phyloP scores from a whole-genome alignment of 2,888 invertebrate genomes.

The Pollenia angustigena region DNA sequence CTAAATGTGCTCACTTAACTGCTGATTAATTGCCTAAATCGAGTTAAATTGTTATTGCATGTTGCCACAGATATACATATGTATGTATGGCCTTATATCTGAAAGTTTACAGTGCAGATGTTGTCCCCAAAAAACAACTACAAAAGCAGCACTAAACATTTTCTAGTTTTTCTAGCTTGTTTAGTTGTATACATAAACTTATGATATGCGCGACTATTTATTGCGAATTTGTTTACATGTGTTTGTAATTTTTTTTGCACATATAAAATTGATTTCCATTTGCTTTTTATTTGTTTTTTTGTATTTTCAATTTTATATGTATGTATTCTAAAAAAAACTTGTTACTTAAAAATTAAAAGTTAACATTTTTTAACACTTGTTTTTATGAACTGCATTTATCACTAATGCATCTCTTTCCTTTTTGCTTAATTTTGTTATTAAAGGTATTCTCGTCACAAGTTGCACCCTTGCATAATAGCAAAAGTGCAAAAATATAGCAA shows the following conservation, averaged over 20 bases:
- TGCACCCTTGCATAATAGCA: too few relatives aligned
- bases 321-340: constrained; percentile 17
- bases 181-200: constrained; percentile 37
- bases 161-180: constrained; percentile 67
- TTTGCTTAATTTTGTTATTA: background rate
- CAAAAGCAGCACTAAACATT: constrained; percentile 37
- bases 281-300: constrained; percentile 18
- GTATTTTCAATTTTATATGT: constrained; percentile 6
- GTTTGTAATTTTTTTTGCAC: background rate
- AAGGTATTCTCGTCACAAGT: too few relatives aligned
- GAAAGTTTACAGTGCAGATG: constrained; percentile 44
- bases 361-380: constrained; percentile 21
- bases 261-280: constrained; percentile 36
- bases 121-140: constrained; percentile 62
- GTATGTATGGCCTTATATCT: too few relatives aligned
- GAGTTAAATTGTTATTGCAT: too few relatives aligned
- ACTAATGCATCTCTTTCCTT: too few relatives aligned
- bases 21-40: too few relatives aligned
- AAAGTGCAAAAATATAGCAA: too few relatives aligned
- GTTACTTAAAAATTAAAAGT: background rate
- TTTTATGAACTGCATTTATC: constrained; percentile 9
- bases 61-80: too few relatives aligned
- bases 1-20: too few relatives aligned
- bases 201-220: background rate
- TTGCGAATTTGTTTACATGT: constrained; percentile 1